Evolutionary conservation across 2,113 vertebrate genomes (phyloP).

Genomic region (Picathartes gymnocephalus): DNA sequence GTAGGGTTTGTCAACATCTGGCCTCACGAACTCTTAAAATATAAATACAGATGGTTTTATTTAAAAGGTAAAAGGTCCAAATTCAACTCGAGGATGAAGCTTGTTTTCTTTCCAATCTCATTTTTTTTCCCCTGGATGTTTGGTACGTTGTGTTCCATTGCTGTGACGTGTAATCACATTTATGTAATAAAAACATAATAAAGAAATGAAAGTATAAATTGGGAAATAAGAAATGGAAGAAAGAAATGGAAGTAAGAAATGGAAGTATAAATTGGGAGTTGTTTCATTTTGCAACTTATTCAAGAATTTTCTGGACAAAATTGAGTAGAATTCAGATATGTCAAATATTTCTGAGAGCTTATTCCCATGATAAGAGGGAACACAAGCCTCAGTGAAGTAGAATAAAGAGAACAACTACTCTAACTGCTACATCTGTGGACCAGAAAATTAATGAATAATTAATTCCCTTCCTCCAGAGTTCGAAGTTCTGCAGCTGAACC

Average conservation of each 20-base stretch:
- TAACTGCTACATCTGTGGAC: not conserved
- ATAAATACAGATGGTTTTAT: constrained; percentile 67
- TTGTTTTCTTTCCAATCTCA: constrained; percentile 21
- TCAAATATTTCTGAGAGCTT: not conserved
- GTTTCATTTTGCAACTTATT: not conserved
- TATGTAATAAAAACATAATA: not conserved
- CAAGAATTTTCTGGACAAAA: not conserved
- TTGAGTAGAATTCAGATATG: not conserved
- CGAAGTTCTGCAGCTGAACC: not conserved
- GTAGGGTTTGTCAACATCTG: constrained; percentile 58
- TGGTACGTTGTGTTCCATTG: constrained; percentile 28
- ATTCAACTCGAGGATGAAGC: not conserved
- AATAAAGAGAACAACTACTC: not conserved
- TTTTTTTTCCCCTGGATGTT: not conserved
- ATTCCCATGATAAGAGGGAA: not conserved
- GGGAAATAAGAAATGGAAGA: not conserved
- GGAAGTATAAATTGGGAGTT: not conserved
- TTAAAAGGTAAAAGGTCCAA: constrained; percentile 50
- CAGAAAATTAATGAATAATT: not conserved
- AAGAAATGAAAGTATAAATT: not conserved
- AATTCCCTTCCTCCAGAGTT: not conserved
- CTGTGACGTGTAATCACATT: constrained; percentile 13
- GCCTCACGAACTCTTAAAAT: constrained; percentile 6
- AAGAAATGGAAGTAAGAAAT: not conserved
- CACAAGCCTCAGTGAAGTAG: not conserved